These are phyloP conservation scores for Alaudala cheleensis DNA, from an alignment of 2,113 vertebrate species.

Conservation along the genomic window DNA sequence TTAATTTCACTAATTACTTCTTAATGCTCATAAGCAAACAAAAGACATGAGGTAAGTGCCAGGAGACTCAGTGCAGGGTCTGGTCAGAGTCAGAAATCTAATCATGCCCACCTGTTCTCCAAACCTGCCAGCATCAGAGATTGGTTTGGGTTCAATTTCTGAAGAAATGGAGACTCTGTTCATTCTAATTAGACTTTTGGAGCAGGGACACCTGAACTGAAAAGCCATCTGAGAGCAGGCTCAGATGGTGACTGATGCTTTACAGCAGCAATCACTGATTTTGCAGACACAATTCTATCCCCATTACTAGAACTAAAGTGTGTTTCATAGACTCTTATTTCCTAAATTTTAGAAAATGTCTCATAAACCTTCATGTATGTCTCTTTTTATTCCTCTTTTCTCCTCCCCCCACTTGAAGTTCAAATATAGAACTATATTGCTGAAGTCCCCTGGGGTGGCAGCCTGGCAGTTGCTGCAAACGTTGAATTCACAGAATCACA, in stretches of 20 bases:
- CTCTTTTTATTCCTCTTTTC: not conserved
- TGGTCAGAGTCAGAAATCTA: slow-evolving; percentile 17
- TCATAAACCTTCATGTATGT: not conserved
- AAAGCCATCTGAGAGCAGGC: not conserved
- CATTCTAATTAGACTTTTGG: slow-evolving; percentile 38
- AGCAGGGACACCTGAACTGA: slow-evolving; percentile 14
- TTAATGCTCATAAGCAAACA: slow-evolving; percentile 64
- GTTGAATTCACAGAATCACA: not conserved
- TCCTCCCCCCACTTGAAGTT: not conserved
- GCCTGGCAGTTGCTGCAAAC: not conserved
- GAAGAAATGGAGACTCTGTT: not conserved
- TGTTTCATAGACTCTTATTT: not conserved
- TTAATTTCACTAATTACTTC: slow-evolving; percentile 69
- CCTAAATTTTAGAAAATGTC: not conserved
- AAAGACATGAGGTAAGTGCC: slow-evolving; percentile 21
- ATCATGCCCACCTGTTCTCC: slow-evolving; percentile 49
- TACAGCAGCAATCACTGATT: not conserved
- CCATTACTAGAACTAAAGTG: not conserved
- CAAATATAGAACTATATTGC: not conserved
- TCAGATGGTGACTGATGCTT: not conserved
- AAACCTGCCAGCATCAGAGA: slow-evolving; percentile 13
- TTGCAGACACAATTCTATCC: not conserved
- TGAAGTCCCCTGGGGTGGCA: not conserved
- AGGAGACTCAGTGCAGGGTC: not conserved
- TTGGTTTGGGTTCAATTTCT: slow-evolving; percentile 30